Evolutionary conservation across 2,888 invertebrate genomes (phyloP).

Genomic region (Aphrophora alni): DNA sequence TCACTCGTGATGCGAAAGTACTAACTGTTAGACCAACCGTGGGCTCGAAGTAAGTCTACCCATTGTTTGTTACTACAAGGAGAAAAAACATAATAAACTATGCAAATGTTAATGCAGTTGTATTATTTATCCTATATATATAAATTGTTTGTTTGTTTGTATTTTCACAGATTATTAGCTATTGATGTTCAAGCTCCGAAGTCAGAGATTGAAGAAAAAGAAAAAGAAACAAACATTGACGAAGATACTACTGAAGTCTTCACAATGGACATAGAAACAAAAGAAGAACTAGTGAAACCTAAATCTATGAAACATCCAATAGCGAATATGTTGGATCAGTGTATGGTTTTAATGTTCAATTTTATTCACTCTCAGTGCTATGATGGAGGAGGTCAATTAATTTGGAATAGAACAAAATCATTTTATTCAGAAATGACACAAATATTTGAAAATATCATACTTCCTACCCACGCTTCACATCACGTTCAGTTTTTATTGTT

Average conservation of each 20-base stretch:
- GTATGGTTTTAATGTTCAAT: slow-evolving; percentile 74
- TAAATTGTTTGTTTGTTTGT: no score
- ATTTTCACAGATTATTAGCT: slow-evolving; percentile 58
- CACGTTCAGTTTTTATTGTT: slow-evolving; percentile 82
- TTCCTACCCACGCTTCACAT: slow-evolving; percentile 83
- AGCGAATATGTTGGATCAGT: slow-evolving; percentile 75
- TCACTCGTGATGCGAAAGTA: no score
- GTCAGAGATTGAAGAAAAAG: slow-evolving; percentile 62
- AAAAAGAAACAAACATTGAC: slow-evolving; percentile 55
- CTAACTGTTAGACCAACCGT: no score
- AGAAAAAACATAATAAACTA: no score
- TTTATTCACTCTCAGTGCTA: slow-evolving; percentile 71
- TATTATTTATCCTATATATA: no score
- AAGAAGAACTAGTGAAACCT: slow-evolving; percentile 54
- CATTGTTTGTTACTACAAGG: no score
- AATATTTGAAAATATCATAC: slow-evolving; percentile 79
- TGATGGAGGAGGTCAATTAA: slow-evolving; percentile 58
- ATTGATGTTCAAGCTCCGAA: slow-evolving; percentile 76
- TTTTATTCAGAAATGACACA: slow-evolving; percentile 67
- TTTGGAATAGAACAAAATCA: slow-evolving; percentile 65
- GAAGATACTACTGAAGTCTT: slow-evolving; percentile 50
- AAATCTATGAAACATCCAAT: slow-evolving; percentile 59
- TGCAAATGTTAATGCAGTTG: no score
- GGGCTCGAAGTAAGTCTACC: no score
- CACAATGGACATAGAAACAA: slow-evolving; percentile 57